Percentiles rank a stretch among this genome's conserved stretches.
These are phyloP conservation scores for Leptinotarsa peninsularis DNA, from an alignment of 2,888 invertebrate species.

Conservation along the genomic window DNA sequence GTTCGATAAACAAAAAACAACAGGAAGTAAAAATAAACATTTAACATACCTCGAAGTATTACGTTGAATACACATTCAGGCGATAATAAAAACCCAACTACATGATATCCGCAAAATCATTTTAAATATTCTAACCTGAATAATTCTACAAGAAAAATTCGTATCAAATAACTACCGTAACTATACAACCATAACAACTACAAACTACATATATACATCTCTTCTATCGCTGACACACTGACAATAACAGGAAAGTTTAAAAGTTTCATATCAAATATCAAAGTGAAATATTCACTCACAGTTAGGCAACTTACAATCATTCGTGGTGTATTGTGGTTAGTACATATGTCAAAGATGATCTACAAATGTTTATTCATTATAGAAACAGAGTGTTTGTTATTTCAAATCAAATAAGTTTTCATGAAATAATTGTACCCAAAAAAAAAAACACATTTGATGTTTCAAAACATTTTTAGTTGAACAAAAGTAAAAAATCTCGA, in stretches of 20 bases:
- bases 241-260: slow-evolving; percentile 3
- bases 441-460: too few relatives aligned
- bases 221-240: slow-evolving; percentile 9
- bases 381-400: neutral
- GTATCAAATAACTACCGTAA: neutral
- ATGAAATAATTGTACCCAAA: too few relatives aligned
- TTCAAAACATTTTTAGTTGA: too few relatives aligned
- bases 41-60: slow-evolving; percentile 5
- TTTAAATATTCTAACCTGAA: neutral
- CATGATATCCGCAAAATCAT: neutral
- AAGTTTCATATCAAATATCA: neutral
- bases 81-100: neutral
- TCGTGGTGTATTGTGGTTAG: neutral
- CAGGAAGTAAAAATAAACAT: slow-evolving; percentile 16
- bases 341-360: neutral
- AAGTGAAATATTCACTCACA: slow-evolving; percentile 8
- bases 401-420: too few relatives aligned
- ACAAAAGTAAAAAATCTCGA: too few relatives aligned
- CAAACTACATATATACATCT: neutral
- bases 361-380: too few relatives aligned
- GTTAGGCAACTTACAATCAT: slow-evolving; percentile 24
- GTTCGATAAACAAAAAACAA: neutral
- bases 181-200: neutral
- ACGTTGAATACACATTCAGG: neutral
- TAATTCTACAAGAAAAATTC: neutral